Percentiles rank a stretch among this genome's conserved stretches.
Evolutionary conservation across 2,888 invertebrate species (phyloP).

Genomic region (Spatulosminthurus flaviceps): DNA sequence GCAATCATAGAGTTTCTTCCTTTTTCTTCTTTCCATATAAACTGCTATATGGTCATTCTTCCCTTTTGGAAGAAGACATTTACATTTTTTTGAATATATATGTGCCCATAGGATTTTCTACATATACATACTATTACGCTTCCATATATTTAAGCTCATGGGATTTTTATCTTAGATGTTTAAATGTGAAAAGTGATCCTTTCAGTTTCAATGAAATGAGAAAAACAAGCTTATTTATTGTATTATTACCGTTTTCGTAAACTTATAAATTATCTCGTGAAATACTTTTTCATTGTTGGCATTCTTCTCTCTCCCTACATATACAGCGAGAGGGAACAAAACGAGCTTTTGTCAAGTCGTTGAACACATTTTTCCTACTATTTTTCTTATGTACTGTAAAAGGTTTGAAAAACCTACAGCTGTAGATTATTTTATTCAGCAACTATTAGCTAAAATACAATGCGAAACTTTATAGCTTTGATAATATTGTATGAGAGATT

Average conservation of each 20-base stretch:
- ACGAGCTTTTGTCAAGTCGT: too few relatives aligned
- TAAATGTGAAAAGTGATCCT: neutral
- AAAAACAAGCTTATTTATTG: slow-evolving; percentile 8
- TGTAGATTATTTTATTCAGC: too few relatives aligned
- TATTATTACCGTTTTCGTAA: slow-evolving; percentile 7
- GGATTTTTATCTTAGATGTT: neutral
- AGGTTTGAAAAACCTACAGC: too few relatives aligned
- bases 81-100: neutral
- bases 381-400: too few relatives aligned
- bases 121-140: neutral
- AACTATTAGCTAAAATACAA: too few relatives aligned
- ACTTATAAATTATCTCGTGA: slow-evolving; percentile 14
- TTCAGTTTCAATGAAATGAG: neutral
- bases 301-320: too few relatives aligned
- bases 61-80: neutral
- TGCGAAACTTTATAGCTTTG: too few relatives aligned
- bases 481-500: too few relatives aligned
- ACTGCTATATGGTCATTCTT: neutral
- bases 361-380: too few relatives aligned
- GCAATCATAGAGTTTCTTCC: neutral
- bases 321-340: neutral
- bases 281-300: slow-evolving; percentile 5
- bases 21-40: too few relatives aligned
- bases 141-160: neutral
- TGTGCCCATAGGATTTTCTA: neutral